Conservation (phyloP, 2,888 invertebrate genomes). For the Cinara cedri region DNA sequence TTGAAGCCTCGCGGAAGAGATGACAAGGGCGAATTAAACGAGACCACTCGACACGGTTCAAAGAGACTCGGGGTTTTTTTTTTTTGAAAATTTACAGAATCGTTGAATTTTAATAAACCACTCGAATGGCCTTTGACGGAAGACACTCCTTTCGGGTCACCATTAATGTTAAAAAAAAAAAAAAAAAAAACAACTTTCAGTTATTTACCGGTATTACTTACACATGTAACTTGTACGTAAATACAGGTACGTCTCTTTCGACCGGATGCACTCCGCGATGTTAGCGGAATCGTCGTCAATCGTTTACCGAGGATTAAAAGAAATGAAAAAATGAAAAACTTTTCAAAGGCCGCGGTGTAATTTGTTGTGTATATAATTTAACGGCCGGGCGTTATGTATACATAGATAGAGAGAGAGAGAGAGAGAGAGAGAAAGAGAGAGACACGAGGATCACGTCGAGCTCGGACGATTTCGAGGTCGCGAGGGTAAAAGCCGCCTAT, state of each 20-base stretch:
- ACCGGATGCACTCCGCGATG: slow-evolving; percentile 9
- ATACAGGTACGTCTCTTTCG: slow-evolving; percentile 3
- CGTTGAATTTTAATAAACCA: slow-evolving; percentile 55
- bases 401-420: too few species aligned
- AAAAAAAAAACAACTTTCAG: too few species aligned
- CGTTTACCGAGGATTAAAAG: slow-evolving; percentile 15
- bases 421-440: too few species aligned
- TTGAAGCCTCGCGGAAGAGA: background rate
- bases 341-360: slow-evolving; percentile 36
- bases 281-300: slow-evolving; percentile 18
- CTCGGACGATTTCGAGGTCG: slow-evolving; percentile 24
- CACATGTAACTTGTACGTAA: too few species aligned
- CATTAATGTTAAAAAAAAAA: slow-evolving; percentile 29
- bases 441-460: slow-evolving; percentile 23
- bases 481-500: background rate
- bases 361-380: background rate
- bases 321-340: slow-evolving; percentile 10
- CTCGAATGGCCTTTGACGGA: slow-evolving; percentile 49
- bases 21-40: slow-evolving; percentile 51
- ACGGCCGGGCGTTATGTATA: too few species aligned
- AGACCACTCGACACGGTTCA: slow-evolving; percentile 46
- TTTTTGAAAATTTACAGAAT: slow-evolving; percentile 26
- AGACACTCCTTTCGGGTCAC: slow-evolving; percentile 39
- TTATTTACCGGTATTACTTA: too few species aligned
- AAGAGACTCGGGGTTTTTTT: slow-evolving; percentile 27